phyloP scores from a whole-genome alignment of 2,888 invertebrate species.

The Buathra laborator region DNA sequence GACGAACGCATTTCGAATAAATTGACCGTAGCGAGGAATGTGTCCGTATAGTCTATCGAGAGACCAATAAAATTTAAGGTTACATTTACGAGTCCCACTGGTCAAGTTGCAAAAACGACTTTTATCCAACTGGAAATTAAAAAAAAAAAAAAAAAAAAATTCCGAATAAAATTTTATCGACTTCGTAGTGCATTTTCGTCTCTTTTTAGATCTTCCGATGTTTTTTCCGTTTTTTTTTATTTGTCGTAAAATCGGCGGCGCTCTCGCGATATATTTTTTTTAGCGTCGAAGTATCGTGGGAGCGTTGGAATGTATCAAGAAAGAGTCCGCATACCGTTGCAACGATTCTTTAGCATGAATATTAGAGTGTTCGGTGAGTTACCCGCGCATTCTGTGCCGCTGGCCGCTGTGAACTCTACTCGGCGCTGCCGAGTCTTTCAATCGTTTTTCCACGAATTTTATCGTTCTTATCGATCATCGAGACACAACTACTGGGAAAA shows the following conservation, averaged over 20 bases:
- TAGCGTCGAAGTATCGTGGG: not conserved
- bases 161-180: not conserved
- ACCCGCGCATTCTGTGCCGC: not conserved
- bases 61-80: not conserved
- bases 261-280: not conserved
- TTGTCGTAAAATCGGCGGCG: not conserved
- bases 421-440: not conserved
- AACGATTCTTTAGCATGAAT: slow-evolving; percentile 15
- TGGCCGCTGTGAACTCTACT: not conserved
- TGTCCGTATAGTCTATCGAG: not conserved
- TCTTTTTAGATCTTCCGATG: not conserved
- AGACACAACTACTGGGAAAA: not conserved
- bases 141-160: not conserved
- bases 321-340: not conserved
- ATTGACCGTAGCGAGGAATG: slow-evolving; percentile 45
- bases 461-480: slow-evolving; percentile 41
- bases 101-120: not conserved
- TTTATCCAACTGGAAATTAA: no score
- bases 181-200: not conserved
- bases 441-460: slow-evolving; percentile 21
- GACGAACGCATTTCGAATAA: slow-evolving; percentile 42
- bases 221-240: not conserved
- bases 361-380: not conserved
- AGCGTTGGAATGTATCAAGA: slow-evolving; percentile 18
- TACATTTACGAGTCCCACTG: not conserved